These are phyloP conservation scores for Gavialis gangeticus DNA, from an alignment of 2,113 vertebrate genomes.

Conservation along the genomic window DNA sequence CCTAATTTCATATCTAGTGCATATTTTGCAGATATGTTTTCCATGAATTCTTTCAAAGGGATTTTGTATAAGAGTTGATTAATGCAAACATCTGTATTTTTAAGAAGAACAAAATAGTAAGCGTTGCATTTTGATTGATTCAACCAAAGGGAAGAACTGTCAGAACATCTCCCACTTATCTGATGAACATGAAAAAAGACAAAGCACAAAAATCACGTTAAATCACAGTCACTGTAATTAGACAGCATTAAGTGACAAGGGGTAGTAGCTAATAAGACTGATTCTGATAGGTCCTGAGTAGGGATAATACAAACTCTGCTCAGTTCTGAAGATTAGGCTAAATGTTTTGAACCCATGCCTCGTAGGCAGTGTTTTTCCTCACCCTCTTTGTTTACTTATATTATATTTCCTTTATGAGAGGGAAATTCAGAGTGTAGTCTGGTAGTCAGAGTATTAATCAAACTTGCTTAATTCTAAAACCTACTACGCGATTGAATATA, in stretches of 20 bases:
- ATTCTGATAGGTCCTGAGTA: not conserved
- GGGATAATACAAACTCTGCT: not conserved
- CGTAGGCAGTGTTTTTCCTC: not conserved
- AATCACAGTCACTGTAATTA: not conserved
- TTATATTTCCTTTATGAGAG: too few species aligned
- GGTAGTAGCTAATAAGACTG: accelerated
- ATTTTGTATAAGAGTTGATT: not conserved
- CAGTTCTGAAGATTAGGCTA: not conserved
- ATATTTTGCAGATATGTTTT: not conserved
- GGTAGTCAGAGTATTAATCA: not conserved
- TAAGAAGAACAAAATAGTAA: not conserved
- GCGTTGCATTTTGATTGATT: not conserved
- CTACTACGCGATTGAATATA: not conserved
- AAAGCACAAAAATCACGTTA: not conserved
- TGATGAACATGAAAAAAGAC: not conserved
- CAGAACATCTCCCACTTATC: not conserved
- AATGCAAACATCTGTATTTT: not conserved
- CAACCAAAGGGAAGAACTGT: not conserved
- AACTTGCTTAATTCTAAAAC: accelerated
- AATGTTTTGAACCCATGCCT: not conserved
- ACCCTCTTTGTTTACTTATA: accelerated
- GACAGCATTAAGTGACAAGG: not conserved
- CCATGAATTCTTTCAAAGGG: not conserved
- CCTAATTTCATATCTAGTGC: not conserved
- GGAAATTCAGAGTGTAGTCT: too few species aligned